These are phyloP conservation scores for Ecdyonurus torrentis DNA, from an alignment of 2,888 invertebrate species.

Conservation along the genomic window DNA sequence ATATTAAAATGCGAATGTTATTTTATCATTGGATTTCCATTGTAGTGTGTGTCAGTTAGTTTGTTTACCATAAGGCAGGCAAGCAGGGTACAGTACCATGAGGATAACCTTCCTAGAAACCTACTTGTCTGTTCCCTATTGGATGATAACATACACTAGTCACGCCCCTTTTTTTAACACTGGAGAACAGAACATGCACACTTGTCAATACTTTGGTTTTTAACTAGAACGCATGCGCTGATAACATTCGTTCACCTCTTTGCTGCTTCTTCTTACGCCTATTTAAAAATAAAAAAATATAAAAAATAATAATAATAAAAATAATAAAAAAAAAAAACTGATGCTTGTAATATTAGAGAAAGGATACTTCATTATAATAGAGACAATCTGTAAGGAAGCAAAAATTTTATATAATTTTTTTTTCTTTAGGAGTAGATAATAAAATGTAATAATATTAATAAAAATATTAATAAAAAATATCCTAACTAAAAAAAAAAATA, in stretches of 20 bases:
- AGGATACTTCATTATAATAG: too few relatives aligned
- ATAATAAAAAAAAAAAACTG: too few relatives aligned
- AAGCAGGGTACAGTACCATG: not conserved
- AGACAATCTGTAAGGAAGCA: too few relatives aligned
- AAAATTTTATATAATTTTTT: too few relatives aligned
- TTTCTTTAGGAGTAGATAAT: too few relatives aligned
- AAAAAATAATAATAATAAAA: too few relatives aligned
- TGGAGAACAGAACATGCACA: not conserved
- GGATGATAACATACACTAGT: not conserved
- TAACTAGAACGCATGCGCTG: not conserved
- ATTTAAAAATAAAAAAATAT: too few relatives aligned
- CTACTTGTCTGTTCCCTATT: not conserved
- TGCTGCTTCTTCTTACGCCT: not conserved
- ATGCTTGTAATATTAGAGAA: too few relatives aligned
- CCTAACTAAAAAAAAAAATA: too few relatives aligned
- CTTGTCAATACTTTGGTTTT: not conserved
- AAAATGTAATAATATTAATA: too few relatives aligned
- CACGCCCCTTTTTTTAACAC: not conserved
- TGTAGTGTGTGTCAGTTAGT: not conserved
- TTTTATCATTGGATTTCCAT: not conserved
- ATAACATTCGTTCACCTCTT: not conserved
- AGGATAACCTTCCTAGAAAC: not conserved
- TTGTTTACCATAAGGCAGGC: not conserved
- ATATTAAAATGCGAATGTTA: not conserved
- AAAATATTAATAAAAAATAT: too few relatives aligned